phyloP scores from a whole-genome alignment of 2,888 invertebrate genomes.

The Athetis lepigone region DNA sequence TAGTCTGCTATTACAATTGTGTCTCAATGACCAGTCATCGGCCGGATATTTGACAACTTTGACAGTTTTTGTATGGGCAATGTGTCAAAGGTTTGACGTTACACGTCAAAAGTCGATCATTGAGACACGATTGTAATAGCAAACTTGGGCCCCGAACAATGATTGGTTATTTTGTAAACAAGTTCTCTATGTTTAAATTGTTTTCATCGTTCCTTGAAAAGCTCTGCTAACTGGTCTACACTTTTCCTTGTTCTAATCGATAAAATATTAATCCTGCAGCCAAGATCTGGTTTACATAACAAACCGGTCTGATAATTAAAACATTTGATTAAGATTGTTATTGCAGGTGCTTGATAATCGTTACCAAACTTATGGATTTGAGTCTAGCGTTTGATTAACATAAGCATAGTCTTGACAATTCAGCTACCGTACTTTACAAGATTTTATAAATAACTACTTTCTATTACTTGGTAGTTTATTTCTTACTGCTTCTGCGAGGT shows the following conservation, averaged over 20 bases:
- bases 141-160: too few relatives aligned
- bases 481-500: too few relatives aligned
- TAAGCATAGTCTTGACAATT: not conserved
- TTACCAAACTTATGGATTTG: slow-evolving; percentile 5
- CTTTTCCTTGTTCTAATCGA: slow-evolving; percentile 6
- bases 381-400: slow-evolving; percentile 6
- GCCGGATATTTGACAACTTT: too few relatives aligned
- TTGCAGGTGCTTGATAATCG: too few relatives aligned
- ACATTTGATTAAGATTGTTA: not conserved
- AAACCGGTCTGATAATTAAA: not conserved
- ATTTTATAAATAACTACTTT: too few relatives aligned
- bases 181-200: not conserved
- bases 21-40: too few relatives aligned
- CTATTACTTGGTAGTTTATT: not conserved
- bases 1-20: too few relatives aligned
- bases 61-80: too few relatives aligned
- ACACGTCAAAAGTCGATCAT: too few relatives aligned
- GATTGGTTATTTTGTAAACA: not conserved
- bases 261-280: slow-evolving; percentile 10
- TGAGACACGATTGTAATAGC: too few relatives aligned
- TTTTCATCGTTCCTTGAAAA: slow-evolving; percentile 2
- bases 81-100: too few relatives aligned
- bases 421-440: too few relatives aligned
- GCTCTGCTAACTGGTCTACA: not conserved
- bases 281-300: slow-evolving; percentile 5